Base-by-base conservation (phyloP, 2,888 invertebrate species). In the Pollenia labialis region DNA sequence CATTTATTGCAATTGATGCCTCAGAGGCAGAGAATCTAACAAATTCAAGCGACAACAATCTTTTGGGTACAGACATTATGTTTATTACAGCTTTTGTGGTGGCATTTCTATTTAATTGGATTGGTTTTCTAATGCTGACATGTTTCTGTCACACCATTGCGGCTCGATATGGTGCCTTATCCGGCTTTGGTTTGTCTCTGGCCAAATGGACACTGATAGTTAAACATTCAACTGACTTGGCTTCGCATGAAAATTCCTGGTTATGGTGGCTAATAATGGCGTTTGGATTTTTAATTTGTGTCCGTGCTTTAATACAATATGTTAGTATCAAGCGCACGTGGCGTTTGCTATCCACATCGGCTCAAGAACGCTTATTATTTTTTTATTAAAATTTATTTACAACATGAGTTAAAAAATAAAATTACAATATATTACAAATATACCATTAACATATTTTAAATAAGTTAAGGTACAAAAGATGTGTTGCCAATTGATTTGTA, bases 141-240 rank as follows among this genome's bases (percentile, higher is more conserved):
- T 98, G 98, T 92, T 97, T 98, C 94, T 98, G 98, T 91, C 98
- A 98, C 93, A 98, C 98, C 72, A 97, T 98, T 90, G 98, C 98
- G 54, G 97, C 97, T 46, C 96, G 98, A 90, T 98, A 98, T 93
- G 98, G 98, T 42, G 98, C 98, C 1, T 94, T 98, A 69, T 97
- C 98, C 62, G 98, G 98, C 79, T 98, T 98, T 92, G 98, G 98
- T 1, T 94, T 98, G 16, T 98, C 98, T 8, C 95, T 98, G 88
- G 97, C 98, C 88, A 98, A 98, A 94, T 98, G 98, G 98, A 98
- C 98, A 48, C 95, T 98, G 90, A 98, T 98, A 91, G 98, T 98
- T 12, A 98, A 98, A 92, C 97, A 97, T 92, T 97, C 97, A 89
- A 97, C 97, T 74, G 97, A 97, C 91, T 94, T 97, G 89, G 97